Base-by-base conservation (phyloP, 2,888 invertebrate species). In the Trissoscelio sp. region DNA sequence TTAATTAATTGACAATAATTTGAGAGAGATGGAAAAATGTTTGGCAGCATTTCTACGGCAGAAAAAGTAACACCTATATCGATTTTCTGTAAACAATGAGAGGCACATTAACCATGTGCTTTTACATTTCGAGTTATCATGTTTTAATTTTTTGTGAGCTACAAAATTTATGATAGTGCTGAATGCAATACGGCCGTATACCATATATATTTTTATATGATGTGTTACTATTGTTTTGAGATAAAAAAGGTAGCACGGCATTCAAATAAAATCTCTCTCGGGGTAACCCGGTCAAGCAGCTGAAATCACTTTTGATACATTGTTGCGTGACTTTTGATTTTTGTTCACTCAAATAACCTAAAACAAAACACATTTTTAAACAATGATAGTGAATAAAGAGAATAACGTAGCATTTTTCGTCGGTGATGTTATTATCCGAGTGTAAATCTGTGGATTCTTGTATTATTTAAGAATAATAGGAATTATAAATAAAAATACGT, bases 291-390 rank as follows among this genome's bases (percentile, higher is more conserved):
- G 39, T 60, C 60, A 62, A 72, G 60, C 37, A 60, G 28, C 31
- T 72, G 18, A 16, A 72, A 53, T 72, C 51, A 72, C 11, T 60
- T 58, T 62, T 72, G 39, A 62, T 51, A 62, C 31, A 72, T 39
- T n/a, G 70, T 58, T 57, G 20, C 57, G 39, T 70, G 48, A 70
- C 58, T 60, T 60, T 51, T 51, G 60, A 60, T 51, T 72, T 60
- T 60, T 39, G 2, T 20, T 28, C 39, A 28, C 7, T 18, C 20
- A 44, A 22, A 69, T 57, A 9, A 55, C 31, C 5, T 16, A 7
- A 53, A 67, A 55, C 16, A 22, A 51, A 51, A 20, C 22, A 14
- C 12, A 14, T 60, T 44, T 34, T 44, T 7, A 16, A 64, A 64
- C 48, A 34, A 62, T 46, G 12, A 31, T 18, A n/a, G 12, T 37